These are phyloP conservation scores for Enteromius paludinosus DNA, from an alignment of 2,797 vertebrate genomes.

Conservation along the genomic window DNA sequence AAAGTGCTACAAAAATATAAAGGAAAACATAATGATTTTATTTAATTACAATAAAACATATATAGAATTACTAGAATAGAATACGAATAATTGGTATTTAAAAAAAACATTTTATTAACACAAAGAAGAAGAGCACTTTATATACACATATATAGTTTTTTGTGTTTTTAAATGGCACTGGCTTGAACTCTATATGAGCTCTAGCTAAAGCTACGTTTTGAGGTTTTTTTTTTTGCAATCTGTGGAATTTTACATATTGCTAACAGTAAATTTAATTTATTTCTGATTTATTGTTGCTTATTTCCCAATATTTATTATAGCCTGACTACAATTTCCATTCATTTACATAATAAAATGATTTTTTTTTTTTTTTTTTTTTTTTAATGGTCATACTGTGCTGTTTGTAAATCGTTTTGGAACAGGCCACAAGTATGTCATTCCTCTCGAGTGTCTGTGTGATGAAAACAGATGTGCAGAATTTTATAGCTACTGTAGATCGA, in stretches of 20 bases:
- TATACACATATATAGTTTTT: not conserved
- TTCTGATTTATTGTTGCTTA: not conserved
- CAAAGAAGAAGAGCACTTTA: not conserved
- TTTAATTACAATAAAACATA: not conserved
- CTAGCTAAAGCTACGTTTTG: not conserved
- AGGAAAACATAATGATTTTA: not conserved
- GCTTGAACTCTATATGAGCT: not conserved
- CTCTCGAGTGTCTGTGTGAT: constrained; percentile 5
- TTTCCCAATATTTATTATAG: not conserved
- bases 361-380: no score
- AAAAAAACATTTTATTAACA: not conserved
- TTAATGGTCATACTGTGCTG: not conserved
- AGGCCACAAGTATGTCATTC: not conserved
- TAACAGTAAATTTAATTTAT: not conserved
- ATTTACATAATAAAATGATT: not conserved
- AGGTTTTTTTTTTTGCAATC: not conserved
- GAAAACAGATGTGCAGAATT: not conserved
- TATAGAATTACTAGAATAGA: not conserved
- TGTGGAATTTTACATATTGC: not conserved
- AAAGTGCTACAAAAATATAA: not conserved
- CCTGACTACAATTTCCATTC: not conserved
- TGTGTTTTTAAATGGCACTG: not conserved
- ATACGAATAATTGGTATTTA: not conserved
- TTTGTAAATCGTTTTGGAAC: not conserved
- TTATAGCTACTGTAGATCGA: constrained; percentile 14